phyloP scores from a whole-genome alignment of 2,888 invertebrate species.

The Standfussiana lucernea region DNA sequence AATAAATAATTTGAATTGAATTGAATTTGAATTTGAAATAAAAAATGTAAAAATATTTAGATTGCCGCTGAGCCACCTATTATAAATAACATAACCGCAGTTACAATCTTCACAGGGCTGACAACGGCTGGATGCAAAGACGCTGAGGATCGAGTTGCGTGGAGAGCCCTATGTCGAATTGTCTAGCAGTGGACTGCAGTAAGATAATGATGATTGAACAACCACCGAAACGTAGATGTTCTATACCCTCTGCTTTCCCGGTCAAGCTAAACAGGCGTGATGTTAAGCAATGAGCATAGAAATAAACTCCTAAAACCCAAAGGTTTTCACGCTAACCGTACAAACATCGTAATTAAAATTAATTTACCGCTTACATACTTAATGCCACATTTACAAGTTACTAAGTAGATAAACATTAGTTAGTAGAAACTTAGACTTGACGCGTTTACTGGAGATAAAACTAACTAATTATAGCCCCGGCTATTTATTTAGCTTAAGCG shows the following conservation, averaged over 20 bases:
- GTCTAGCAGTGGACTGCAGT: not conserved
- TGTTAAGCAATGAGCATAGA: not conserved
- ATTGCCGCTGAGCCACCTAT: no score
- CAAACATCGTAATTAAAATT: constrained; percentile 22
- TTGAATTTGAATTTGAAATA: no score
- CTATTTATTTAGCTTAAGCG: constrained; percentile 8
- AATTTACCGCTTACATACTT: constrained; percentile 29
- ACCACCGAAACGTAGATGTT: no score
- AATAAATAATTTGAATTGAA: no score
- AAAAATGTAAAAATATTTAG: no score
- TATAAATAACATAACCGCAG: not conserved
- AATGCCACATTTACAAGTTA: constrained; percentile 25
- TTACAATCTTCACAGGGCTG: not conserved
- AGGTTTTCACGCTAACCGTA: constrained; percentile 12
- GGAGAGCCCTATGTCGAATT: no score
- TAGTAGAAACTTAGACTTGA: constrained; percentile 39
- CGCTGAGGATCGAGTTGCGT: not conserved
- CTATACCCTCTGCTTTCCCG: not conserved
- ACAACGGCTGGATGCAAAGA: not conserved
- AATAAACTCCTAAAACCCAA: not conserved
- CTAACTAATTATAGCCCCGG: constrained; percentile 31
- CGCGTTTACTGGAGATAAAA: constrained; percentile 39
- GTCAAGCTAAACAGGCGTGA: not conserved
- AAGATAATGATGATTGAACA: not conserved
- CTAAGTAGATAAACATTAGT: constrained; percentile 39